Evolutionary conservation across 2,797 vertebrate species (phyloP), one percentile per base, ranked within the genome.

Genomic region (Pangasius larnaudii): DNA sequence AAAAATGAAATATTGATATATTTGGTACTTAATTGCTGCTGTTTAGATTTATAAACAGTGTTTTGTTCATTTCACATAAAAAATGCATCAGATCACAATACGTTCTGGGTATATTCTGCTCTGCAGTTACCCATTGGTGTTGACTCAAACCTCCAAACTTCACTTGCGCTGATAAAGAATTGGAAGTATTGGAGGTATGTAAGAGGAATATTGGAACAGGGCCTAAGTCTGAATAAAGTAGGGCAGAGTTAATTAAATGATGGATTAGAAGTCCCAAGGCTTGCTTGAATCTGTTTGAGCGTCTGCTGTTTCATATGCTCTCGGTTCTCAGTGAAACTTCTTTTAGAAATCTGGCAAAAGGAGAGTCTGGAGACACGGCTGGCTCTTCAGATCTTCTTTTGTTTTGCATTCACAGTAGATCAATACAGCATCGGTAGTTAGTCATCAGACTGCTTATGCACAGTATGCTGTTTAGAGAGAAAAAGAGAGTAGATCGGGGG

Each of bases 181-280:
- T 22, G 61, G 56, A 58, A 10, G 53, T 80, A 63, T 79, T 78
- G 49, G 53, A 84, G 27, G 63, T 84, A 82, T 27, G 24, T n/a
- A 84, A 53, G 46, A 33, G 63, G 39, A 33, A 67, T 67, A 84
- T 67, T 84, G 63, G 63, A 69, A 61, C 72, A 30, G 49, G 27
- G 82, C 63, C 82, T 53, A 24, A 24, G 19, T 53, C 30, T 36
- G 30, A 51, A 69, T 69, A 84, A 84, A 84, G 82, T 84, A 84
- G 82, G 82, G 63, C 82, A 74, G 59, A 74, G 74, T 86, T 84
- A 84, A 84, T 84, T 84, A 69, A 69, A 84, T 84, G 82, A 84
- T 84, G 63, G 82, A 69, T 84, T 69, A 84, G 59, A 84, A 53
- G n/a, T 84, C 82, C 63, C 82, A 84, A 69, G 82, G 63, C 63